phyloP scores from a whole-genome alignment of 2,888 invertebrate genomes.

The Eumacrocentrus americanus region DNA sequence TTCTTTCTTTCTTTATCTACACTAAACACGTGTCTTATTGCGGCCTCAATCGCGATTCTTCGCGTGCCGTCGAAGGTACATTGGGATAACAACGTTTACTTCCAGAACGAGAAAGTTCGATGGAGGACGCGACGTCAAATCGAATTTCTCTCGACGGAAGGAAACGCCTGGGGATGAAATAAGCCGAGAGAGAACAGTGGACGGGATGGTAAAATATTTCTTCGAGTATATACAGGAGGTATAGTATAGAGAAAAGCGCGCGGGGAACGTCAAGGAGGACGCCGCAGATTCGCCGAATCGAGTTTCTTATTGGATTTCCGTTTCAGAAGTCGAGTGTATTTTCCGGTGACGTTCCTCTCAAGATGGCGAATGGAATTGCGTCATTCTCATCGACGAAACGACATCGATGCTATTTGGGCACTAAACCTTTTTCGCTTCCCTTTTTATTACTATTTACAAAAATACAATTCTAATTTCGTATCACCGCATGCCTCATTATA shows the following conservation, averaged over 20 bases:
- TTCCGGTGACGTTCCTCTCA: constrained; percentile 22
- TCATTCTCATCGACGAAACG: constrained; percentile 10
- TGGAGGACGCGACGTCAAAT: constrained; percentile 27
- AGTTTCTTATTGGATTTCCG: constrained; percentile 29
- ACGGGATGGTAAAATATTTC: constrained; percentile 23
- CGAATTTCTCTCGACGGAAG: constrained; percentile 24
- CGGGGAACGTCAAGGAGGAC: constrained; percentile 26
- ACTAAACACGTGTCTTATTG: constrained; percentile 13
- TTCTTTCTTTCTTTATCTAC: constrained; percentile 3
- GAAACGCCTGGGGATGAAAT: constrained; percentile 20
- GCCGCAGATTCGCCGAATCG: constrained; percentile 26
- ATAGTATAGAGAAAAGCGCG: constrained; percentile 11
- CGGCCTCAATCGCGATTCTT: constrained; percentile 18
- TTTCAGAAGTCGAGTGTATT: constrained; percentile 31
- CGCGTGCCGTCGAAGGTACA: constrained; percentile 23
- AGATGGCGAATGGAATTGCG: constrained; percentile 25
- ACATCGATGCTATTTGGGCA: background rate
- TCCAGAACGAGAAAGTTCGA: constrained; percentile 29
- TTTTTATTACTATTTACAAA: background rate
- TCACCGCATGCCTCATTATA: background rate
- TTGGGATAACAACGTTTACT: constrained; percentile 30
- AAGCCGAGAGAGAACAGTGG: constrained; percentile 18
- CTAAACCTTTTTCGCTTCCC: background rate
- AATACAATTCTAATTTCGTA: too few relatives aligned
- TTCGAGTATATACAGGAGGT: background rate